Conservation (phyloP, 2,113 vertebrate genomes). For the Noturus placidus region DNA sequence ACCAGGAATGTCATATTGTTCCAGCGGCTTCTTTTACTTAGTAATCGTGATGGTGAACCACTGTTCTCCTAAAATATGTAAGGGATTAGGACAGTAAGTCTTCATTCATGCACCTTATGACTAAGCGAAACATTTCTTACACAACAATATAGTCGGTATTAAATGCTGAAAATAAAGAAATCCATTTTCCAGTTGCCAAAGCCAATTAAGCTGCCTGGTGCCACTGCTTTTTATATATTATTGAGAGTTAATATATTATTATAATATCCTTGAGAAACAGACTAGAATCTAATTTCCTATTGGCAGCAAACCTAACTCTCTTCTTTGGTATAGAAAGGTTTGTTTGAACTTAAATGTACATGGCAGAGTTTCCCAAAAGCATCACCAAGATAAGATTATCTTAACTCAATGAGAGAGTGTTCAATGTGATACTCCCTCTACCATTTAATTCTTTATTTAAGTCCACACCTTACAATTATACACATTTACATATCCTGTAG, state of each 20-base stretch:
- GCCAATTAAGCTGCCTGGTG: slow-evolving; percentile 1
- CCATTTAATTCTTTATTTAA: background rate
- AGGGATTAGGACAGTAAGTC: background rate
- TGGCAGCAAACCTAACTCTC: background rate
- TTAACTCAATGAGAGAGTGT: background rate
- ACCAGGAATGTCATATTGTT: background rate
- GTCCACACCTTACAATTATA: background rate
- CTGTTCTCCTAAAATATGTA: background rate
- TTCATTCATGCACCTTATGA: background rate
- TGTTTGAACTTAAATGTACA: background rate
- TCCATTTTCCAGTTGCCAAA: background rate
- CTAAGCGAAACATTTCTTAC: background rate
- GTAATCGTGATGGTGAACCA: background rate
- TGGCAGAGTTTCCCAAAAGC: background rate
- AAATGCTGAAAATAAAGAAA: background rate
- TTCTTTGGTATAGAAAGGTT: slow-evolving; percentile 1
- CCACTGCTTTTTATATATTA: background rate
- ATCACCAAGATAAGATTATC: background rate
- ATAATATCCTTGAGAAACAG: slow-evolving; percentile 21
- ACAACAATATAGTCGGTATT: background rate
- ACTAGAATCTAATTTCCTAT: slow-evolving; percentile 16
- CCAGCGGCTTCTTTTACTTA: background rate
- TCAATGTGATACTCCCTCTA: background rate
- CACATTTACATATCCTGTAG: background rate
- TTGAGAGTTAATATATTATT: background rate